A percentile compares a stretch with the other conserved stretches of the same genome.
Conservation (phyloP, 2,888 invertebrate genomes). For the Mythimna impura region DNA sequence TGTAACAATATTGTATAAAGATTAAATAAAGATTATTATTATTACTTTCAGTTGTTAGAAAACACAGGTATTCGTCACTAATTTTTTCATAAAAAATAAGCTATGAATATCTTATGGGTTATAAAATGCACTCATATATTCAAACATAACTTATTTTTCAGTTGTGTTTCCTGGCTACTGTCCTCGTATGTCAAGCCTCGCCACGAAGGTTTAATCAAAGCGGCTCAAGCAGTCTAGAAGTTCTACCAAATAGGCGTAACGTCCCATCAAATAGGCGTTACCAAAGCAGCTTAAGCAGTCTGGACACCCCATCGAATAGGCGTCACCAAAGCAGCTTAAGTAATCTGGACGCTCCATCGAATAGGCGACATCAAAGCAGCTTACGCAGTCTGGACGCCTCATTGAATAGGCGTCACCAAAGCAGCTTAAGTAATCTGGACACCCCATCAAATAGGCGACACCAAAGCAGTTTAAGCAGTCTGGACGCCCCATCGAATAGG, state of each 20-base stretch:
- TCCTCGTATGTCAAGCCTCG: constrained; percentile 6
- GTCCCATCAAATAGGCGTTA: no score
- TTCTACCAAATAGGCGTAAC: no score
- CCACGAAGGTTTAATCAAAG: background rate
- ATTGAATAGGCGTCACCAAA: background rate
- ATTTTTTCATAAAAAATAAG: no score
- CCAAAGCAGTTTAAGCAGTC: background rate
- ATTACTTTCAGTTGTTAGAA: no score
- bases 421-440: background rate
- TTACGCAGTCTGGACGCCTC: background rate
- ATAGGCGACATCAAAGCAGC: background rate
- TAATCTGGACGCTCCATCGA: background rate
- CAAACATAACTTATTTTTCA: constrained; percentile 12
- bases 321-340: background rate
- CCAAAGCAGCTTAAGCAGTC: background rate
- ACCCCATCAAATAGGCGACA: background rate
- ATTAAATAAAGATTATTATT: no score
- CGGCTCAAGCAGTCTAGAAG: background rate
- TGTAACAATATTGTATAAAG: no score
- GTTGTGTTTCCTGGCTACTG: constrained; percentile 12
- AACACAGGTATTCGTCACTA: no score
- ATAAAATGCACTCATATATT: no score
- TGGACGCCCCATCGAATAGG: background rate
- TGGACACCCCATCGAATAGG: background rate
- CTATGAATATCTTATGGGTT: no score